A percentile compares a stretch with the other conserved stretches of the same genome.
phyloP scores from a whole-genome alignment of 2,113 vertebrate genomes.

The Bubo blakistoni region DNA sequence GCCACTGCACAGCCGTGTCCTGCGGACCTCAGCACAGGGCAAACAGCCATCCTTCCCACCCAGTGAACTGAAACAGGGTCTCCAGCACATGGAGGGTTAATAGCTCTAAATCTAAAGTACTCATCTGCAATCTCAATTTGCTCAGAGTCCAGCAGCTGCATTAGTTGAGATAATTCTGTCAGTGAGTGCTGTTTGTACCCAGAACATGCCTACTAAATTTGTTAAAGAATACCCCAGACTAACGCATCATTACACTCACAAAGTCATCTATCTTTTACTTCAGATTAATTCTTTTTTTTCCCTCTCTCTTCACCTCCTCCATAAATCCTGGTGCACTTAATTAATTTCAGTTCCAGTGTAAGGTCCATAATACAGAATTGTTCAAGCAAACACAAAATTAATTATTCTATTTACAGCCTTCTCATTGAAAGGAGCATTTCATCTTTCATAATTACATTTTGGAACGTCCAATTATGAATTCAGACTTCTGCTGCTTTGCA shows the following conservation, averaged over 20 bases:
- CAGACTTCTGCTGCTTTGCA: constrained; percentile 81
- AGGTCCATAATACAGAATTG: constrained; percentile 98
- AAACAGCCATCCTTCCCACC: neutral
- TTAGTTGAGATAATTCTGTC: constrained; percentile 93
- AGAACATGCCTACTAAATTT: constrained; percentile 91
- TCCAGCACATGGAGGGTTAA: constrained; percentile 47
- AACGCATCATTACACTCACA: constrained; percentile 94
- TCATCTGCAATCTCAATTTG: constrained; percentile 72
- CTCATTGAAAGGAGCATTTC: constrained; percentile 99
- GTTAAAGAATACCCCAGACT: constrained; percentile 89
- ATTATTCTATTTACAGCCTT: constrained; percentile 99
- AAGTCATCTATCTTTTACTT: constrained; percentile 98
- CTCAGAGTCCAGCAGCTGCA: constrained; percentile 86
- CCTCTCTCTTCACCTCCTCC: constrained; percentile 91
- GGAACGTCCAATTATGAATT: constrained; percentile 94
- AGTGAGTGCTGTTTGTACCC: constrained; percentile 81
- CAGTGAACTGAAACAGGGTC: neutral
- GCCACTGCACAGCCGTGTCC: rapidly evolving
- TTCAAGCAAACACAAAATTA: constrained; percentile 99
- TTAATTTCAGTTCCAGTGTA: constrained; percentile 98
- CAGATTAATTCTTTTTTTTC: constrained; percentile 97
- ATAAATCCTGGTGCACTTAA: constrained; percentile 99
- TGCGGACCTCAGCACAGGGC: neutral
- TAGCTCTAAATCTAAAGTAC: constrained; percentile 60
- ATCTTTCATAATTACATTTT: constrained; percentile 99